Percentiles rank a stretch among this genome's conserved stretches.
Evolutionary conservation across 2,888 invertebrate species (phyloP).

Genomic region (Platypus cylindrus): DNA sequence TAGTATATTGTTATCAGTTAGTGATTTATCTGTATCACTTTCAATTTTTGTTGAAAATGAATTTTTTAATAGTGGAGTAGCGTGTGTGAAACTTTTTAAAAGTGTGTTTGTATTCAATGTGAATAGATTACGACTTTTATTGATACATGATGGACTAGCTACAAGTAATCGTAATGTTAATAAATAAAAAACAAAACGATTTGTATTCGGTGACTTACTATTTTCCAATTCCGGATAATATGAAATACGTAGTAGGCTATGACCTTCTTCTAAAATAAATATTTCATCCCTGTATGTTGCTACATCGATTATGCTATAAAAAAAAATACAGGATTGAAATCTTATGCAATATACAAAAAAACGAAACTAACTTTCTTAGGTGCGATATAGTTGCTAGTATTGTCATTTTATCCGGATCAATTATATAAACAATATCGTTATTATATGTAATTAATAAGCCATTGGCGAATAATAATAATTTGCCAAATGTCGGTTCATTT

Average conservation of each 20-base stretch:
- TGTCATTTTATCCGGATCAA: constrained; percentile 57
- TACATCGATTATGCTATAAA: constrained; percentile 42
- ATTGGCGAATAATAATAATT: constrained; percentile 53
- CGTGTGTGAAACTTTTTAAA: too few relatives aligned
- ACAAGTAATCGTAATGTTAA: too few relatives aligned
- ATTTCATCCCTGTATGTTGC: constrained; percentile 60
- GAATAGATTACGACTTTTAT: too few relatives aligned
- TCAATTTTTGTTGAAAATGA: too few relatives aligned
- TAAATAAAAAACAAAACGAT: too few relatives aligned
- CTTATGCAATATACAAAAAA: neutral
- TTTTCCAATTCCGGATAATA: constrained; percentile 50
- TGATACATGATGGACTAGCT: too few relatives aligned
- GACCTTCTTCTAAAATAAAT: constrained; percentile 68
- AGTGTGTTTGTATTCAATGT: too few relatives aligned
- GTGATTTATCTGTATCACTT: too few relatives aligned
- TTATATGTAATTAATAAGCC: constrained; percentile 64
- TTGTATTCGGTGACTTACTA: too few relatives aligned
- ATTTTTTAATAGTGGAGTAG: too few relatives aligned
- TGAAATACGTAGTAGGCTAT: constrained; percentile 67
- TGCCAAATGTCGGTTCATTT: constrained; percentile 50
- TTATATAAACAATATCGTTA: constrained; percentile 54
- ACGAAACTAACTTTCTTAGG: constrained; percentile 41
- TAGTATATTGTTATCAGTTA: too few relatives aligned
- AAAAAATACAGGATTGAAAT: constrained; percentile 5
- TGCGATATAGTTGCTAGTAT: constrained; percentile 55